Conservation (phyloP, 2,888 invertebrate species). For the Drosophila algonquin region DNA sequence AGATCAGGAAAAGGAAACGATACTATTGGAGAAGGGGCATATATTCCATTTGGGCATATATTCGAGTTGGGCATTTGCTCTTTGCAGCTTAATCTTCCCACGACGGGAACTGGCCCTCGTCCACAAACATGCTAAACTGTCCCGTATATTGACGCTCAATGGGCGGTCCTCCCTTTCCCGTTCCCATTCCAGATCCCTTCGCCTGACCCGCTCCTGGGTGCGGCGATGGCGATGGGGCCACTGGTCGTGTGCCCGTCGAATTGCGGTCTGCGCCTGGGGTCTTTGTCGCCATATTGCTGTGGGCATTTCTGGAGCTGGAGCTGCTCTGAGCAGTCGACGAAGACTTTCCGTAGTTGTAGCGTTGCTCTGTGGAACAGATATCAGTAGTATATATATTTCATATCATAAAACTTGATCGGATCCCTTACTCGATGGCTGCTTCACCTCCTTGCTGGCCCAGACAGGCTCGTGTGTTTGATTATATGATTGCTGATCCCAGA, state of each 20-base stretch:
- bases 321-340: conserved; percentile 75
- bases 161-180: conserved; percentile 63
- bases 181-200: conserved; percentile 27
- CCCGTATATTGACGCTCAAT: conserved; percentile 74
- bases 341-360: conserved; percentile 79
- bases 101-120: conserved; percentile 86
- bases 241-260: conserved; percentile 20
- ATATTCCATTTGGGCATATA: background rate
- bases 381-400: too few relatives aligned
- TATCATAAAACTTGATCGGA: too few relatives aligned
- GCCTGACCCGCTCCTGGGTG: conserved; percentile 13
- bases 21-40: background rate
- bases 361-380: conserved; percentile 57
- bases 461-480: conserved; percentile 81
- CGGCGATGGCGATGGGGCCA: conserved; percentile 27
- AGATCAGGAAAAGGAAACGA: background rate
- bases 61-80: conserved; percentile 19
- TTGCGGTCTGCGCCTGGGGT: conserved; percentile 41
- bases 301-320: conserved; percentile 63
- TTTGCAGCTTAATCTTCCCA: conserved; percentile 87
- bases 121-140: conserved; percentile 85
- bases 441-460: conserved; percentile 80
- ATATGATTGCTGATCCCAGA: conserved; percentile 84
- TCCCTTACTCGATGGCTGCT: conserved; percentile 74
- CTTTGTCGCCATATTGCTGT: conserved; percentile 73